Evolutionary conservation across 2,113 vertebrate genomes (phyloP).

Genomic region (Prietella phreatophila): DNA sequence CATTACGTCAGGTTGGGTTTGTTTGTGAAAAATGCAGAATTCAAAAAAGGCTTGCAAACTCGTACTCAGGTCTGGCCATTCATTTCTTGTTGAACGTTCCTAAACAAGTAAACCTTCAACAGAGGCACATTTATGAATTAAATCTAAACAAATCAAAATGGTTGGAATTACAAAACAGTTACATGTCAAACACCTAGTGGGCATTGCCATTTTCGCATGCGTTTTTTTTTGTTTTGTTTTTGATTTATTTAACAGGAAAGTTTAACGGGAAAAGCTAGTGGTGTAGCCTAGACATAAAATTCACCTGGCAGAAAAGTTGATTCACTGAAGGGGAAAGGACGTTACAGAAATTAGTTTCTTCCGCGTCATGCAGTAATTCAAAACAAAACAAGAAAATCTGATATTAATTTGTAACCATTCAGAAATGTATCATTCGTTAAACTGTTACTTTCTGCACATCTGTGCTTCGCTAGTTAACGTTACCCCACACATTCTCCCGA

Average conservation of each 20-base stretch:
- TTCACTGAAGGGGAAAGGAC: not conserved
- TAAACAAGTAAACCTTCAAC: not conserved
- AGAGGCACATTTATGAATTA: too few species aligned
- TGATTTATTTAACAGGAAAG: not conserved
- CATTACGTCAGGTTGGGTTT: not conserved
- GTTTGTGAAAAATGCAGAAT: not conserved
- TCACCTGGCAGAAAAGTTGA: not conserved
- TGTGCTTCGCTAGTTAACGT: too few species aligned
- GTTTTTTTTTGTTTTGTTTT: not conserved
- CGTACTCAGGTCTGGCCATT: not conserved
- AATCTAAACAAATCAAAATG: not conserved
- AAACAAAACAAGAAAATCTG: not conserved
- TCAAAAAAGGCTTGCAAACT: too few species aligned
- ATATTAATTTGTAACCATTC: too few species aligned
- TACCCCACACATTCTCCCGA: not conserved
- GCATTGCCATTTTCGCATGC: not conserved
- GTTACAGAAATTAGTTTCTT: not conserved
- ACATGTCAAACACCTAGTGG: not conserved
- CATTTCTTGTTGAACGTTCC: not conserved
- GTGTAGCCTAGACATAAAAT: not conserved
- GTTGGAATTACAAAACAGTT: not conserved
- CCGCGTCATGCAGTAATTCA: not conserved
- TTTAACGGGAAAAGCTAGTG: not conserved
- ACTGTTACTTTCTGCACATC: too few species aligned
- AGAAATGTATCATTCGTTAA: too few species aligned